A percentile compares a stretch with the other conserved stretches of the same genome.
Conservation (phyloP, 2,113 vertebrate genomes). For the Actenoides hombroni region DNA sequence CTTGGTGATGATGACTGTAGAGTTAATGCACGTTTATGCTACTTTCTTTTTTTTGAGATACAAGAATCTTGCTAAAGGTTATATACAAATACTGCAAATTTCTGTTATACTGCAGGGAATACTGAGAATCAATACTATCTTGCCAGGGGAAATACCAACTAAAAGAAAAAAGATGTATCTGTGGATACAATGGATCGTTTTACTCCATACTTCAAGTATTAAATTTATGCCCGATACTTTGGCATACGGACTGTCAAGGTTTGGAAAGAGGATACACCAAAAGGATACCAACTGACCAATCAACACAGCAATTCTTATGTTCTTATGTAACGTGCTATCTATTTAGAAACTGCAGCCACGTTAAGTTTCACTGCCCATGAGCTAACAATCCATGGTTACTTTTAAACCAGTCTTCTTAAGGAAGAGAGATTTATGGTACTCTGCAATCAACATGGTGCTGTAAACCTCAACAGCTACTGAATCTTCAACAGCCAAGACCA, state of each 20-base stretch:
- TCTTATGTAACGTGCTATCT: background rate
- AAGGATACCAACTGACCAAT: background rate
- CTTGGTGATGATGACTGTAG: background rate
- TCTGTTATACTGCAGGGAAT: background rate
- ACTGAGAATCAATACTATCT: background rate
- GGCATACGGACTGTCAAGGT: background rate
- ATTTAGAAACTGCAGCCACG: background rate
- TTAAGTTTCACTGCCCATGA: background rate
- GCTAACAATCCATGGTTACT: background rate
- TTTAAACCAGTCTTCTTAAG: background rate
- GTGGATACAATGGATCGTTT: background rate
- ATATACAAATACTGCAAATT: background rate
- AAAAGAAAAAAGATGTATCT: background rate
- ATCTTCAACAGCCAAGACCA: background rate
- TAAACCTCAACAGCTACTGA: background rate
- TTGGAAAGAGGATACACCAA: constrained; percentile 10
- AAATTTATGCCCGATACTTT: constrained; percentile 3
- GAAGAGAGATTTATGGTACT: background rate
- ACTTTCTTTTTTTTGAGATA: background rate
- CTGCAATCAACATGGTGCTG: background rate
- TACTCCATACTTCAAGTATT: background rate
- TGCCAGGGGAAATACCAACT: background rate
- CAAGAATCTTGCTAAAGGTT: background rate
- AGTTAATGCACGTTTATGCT: background rate
- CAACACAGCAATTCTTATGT: background rate